phyloP scores from a whole-genome alignment of 2,888 invertebrate species.

The Cheilosia scutellata region DNA sequence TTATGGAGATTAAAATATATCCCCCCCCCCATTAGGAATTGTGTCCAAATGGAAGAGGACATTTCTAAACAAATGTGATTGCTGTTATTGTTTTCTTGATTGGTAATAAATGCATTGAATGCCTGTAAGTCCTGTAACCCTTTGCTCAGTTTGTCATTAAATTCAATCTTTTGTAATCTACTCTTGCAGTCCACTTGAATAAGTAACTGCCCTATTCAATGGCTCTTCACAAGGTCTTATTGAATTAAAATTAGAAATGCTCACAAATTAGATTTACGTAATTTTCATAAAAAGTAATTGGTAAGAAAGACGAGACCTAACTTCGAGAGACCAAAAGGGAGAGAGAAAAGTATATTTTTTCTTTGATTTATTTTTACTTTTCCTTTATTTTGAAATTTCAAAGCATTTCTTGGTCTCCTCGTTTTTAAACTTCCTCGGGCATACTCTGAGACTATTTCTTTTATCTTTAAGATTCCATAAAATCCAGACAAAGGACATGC shows the following conservation, averaged over 20 bases:
- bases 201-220: neutral
- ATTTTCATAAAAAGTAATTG: neutral
- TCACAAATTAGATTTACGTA: slow-evolving; percentile 13
- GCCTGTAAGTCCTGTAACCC: neutral
- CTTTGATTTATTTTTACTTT: slow-evolving; percentile 7
- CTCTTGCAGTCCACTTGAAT: neutral
- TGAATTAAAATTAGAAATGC: slow-evolving; percentile 4
- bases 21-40: neutral
- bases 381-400: neutral
- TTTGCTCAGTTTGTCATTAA: neutral
- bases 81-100: neutral
- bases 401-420: neutral
- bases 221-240: slow-evolving; percentile 3
- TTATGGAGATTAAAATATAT: slow-evolving; percentile 51
- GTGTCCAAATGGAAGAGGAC: slow-evolving; percentile 13
- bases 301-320: slow-evolving; percentile 2
- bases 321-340: neutral
- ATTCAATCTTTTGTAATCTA: neutral
- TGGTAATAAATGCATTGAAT: too few relatives aligned
- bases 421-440: slow-evolving; percentile 22
- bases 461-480: slow-evolving; percentile 35
- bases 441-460: neutral
- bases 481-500: slow-evolving; percentile 40
- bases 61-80: slow-evolving; percentile 2
- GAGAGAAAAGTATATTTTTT: neutral